Evolutionary conservation across 2,888 invertebrate species (phyloP).

Genomic region (Hololepta plana): DNA sequence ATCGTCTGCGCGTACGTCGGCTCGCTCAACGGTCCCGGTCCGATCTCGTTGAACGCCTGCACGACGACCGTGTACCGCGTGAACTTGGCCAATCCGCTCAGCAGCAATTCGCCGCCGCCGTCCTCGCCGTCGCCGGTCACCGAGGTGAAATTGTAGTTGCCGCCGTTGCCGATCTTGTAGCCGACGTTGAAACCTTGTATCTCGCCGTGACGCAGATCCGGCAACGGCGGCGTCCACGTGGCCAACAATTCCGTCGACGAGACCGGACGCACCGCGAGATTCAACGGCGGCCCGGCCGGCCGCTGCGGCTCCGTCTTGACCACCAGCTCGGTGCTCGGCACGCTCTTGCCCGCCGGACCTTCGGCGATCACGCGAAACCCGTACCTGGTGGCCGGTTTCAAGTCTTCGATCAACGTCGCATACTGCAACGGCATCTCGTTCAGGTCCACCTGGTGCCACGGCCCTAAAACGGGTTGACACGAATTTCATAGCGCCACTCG

Average conservation of each 20-base stretch:
- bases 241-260: slow-evolving; percentile 57
- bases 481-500: no score
- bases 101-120: slow-evolving; percentile 41
- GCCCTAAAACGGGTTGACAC: no score
- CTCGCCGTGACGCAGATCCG: slow-evolving; percentile 53
- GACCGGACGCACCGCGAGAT: slow-evolving; percentile 46
- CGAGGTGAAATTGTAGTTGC: slow-evolving; percentile 47
- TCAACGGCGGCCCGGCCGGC: slow-evolving; percentile 50
- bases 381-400: slow-evolving; percentile 54
- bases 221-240: slow-evolving; percentile 53
- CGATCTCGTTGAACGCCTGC: slow-evolving; percentile 58
- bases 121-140: slow-evolving; percentile 51
- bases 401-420: slow-evolving; percentile 44
- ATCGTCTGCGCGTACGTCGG: slow-evolving; percentile 48
- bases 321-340: slow-evolving; percentile 41
- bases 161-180: slow-evolving; percentile 33
- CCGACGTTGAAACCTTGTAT: slow-evolving; percentile 54
- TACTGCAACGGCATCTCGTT: slow-evolving; percentile 42
- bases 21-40: slow-evolving; percentile 52
- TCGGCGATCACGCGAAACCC: slow-evolving; percentile 53
- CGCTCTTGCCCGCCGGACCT: slow-evolving; percentile 53
- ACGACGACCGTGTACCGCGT: slow-evolving; percentile 50
- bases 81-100: slow-evolving; percentile 45
- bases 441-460: slow-evolving; percentile 49
- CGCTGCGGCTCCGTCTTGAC: slow-evolving; percentile 51